Percentiles rank a stretch among this genome's conserved stretches.
Conservation (phyloP, 2,113 vertebrate genomes). For the Mus pahari region DNA sequence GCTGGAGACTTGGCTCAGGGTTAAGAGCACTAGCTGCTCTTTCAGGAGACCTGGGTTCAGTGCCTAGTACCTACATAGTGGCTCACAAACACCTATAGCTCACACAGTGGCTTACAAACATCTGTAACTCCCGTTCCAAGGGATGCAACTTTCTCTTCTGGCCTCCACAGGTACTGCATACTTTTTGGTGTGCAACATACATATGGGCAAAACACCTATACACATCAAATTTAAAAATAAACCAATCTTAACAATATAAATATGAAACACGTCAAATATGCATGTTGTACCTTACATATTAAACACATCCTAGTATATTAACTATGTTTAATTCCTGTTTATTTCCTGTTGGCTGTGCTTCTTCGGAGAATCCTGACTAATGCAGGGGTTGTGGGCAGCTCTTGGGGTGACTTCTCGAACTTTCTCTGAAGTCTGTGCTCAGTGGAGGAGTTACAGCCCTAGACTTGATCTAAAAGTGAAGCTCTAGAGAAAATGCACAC, state of each 20-base stretch:
- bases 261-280: background rate
- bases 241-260: background rate
- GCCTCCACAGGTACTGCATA: background rate
- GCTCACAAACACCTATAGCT: background rate
- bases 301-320: background rate
- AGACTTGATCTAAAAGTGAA: background rate
- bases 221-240: background rate
- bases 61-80: background rate
- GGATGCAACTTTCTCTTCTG: background rate
- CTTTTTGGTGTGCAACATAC: background rate
- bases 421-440: background rate
- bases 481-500: conserved; percentile 56
- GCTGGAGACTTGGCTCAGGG: background rate
- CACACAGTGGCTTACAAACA: background rate
- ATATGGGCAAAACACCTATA: background rate
- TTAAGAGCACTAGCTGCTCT: background rate
- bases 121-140: background rate
- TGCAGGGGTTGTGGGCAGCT: background rate
- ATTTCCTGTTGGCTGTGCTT: background rate
- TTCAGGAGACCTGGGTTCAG: background rate
- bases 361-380: background rate
- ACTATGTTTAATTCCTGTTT: no score
- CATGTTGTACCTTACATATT: background rate
- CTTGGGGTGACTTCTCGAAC: background rate
- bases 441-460: background rate